A percentile compares a stretch with the other conserved stretches of the same genome.
These are phyloP conservation scores for Odontesthes bonariensis DNA, from an alignment of 2,113 vertebrate genomes.

Conservation along the genomic window DNA sequence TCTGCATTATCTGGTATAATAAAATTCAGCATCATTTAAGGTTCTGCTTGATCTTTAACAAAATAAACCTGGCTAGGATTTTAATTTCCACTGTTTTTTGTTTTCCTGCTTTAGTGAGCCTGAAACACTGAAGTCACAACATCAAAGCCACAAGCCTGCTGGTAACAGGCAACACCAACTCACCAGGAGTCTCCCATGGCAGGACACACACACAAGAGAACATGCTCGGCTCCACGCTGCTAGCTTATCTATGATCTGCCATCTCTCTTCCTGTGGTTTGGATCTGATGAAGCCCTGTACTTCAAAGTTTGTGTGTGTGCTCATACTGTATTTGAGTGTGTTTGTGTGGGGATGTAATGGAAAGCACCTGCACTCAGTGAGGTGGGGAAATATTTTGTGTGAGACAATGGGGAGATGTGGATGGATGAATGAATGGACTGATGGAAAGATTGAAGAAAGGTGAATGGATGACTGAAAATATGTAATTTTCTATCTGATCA, in stretches of 20 bases:
- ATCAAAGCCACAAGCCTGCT: conserved; percentile 70
- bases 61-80: conserved; percentile 41
- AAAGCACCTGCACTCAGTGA: conserved; percentile 75
- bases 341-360: conserved; percentile 63
- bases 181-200: conserved; percentile 62
- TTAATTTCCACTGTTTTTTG: conserved; percentile 38
- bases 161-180: conserved; percentile 53
- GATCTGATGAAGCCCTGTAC: conserved; percentile 64
- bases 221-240: conserved; percentile 65
- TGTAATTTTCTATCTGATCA: conserved; percentile 12
- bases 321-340: conserved; percentile 13
- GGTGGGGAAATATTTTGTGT: conserved; percentile 67
- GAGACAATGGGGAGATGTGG: conserved; percentile 64
- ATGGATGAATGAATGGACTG: conserved; percentile 48
- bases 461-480: conserved; percentile 32
- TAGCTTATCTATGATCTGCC: conserved; percentile 74
- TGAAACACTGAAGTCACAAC: conserved; percentile 46
- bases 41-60: conserved; percentile 46
- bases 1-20: conserved; percentile 16
- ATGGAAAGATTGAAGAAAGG: conserved; percentile 39
- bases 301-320: conserved; percentile 67
- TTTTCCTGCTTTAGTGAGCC: conserved; percentile 11
- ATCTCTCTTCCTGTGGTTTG: conserved; percentile 76
- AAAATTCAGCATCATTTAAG: conserved; percentile 1
- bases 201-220: conserved; percentile 47